Conservation (phyloP, 2,113 vertebrate genomes). For the Monopterus albus region DNA sequence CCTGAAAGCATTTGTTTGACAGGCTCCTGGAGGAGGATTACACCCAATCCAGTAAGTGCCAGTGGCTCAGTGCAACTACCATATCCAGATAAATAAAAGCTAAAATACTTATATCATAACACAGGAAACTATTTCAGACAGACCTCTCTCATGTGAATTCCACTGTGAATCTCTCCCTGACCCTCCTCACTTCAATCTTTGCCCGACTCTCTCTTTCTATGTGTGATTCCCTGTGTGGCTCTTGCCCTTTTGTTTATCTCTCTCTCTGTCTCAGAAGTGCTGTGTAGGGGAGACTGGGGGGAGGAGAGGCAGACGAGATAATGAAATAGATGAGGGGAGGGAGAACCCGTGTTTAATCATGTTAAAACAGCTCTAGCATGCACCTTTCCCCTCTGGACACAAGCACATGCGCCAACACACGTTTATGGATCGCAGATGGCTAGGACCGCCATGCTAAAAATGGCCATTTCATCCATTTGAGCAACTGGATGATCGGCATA, state of each 20-base stretch:
- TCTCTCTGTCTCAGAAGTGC: constrained; percentile 19
- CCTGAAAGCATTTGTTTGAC: constrained; percentile 18
- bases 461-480: too few relatives aligned
- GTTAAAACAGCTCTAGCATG: constrained; percentile 34
- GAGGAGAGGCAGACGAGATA: constrained; percentile 17
- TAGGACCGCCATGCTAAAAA: too few relatives aligned
- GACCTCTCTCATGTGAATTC: too few relatives aligned
- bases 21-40: constrained; percentile 9
- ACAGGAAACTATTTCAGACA: constrained; percentile 24
- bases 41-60: not conserved
- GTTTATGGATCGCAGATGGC: constrained; percentile 3
- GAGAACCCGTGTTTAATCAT: constrained; percentile 36
- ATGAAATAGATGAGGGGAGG: constrained; percentile 16
- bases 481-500: too few relatives aligned
- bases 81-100: constrained; percentile 21
- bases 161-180: too few relatives aligned
- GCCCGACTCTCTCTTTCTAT: not conserved
- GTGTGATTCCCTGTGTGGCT: constrained; percentile 28
- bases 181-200: not conserved
- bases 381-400: not conserved
- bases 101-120: constrained; percentile 22
- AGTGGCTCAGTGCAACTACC: not conserved
- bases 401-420: not conserved
- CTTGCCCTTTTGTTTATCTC: constrained; percentile 14
- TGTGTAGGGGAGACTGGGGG: constrained; percentile 21